A percentile compares a stretch with the other conserved stretches of the same genome.
These are phyloP conservation scores for Zaprionus taronus DNA, from an alignment of 1,140 invertebrate genomes.

Conservation along the genomic window DNA sequence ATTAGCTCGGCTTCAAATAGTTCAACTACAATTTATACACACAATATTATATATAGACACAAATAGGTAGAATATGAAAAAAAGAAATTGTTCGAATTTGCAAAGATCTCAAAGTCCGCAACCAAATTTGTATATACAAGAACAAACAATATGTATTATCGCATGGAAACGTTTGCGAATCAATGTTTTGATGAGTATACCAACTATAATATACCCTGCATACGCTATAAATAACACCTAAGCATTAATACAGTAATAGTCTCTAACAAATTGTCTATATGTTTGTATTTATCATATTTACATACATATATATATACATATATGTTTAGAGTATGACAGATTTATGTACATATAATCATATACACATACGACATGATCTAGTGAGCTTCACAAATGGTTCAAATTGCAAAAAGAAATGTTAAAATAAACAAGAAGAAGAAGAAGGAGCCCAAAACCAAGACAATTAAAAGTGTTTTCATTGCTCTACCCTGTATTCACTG, in stretches of 20 bases:
- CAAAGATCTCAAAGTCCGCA: neutral
- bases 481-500: slow-evolving; percentile 9
- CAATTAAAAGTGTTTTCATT: slow-evolving; percentile 13
- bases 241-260: slow-evolving; percentile 15
- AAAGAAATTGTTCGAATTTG: slow-evolving; percentile 4
- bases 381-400: slow-evolving; percentile 32
- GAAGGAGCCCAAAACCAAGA: slow-evolving; percentile 21
- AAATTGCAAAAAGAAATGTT: slow-evolving; percentile 20
- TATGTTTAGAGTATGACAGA: neutral
- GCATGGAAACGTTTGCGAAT: neutral
- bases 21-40: slow-evolving; percentile 12
- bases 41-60: neutral
- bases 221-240: neutral
- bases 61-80: slow-evolving; percentile 4
- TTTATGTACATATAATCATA: neutral
- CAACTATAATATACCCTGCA: neutral
- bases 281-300: slow-evolving; percentile 25
- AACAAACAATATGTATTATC: neutral
- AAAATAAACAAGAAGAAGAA: slow-evolving; percentile 18
- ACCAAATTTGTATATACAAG: neutral
- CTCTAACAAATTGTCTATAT: slow-evolving; percentile 38
- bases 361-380: neutral
- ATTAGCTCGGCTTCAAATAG: slow-evolving; percentile 45
- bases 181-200: neutral
- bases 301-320: slow-evolving; percentile 9